Evolutionary conservation across 2,113 vertebrate species (phyloP), one percentile per base, ranked within the genome.

Genomic region (Alethe castanea): DNA sequence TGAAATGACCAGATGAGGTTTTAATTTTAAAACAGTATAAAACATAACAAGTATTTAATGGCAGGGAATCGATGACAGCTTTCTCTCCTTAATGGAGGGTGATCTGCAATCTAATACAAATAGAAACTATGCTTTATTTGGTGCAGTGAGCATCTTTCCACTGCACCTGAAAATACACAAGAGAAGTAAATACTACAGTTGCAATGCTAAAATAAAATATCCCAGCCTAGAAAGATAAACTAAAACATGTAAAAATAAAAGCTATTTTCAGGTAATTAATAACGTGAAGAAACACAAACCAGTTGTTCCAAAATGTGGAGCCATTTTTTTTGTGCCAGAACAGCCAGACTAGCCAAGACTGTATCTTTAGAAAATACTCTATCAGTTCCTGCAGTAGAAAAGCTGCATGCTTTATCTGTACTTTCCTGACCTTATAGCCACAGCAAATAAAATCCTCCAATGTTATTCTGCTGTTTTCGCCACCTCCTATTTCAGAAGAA

Each of bases 1-100:
- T 81, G 80, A 74, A 96, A 90, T 66, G 48, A 74, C 64, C 86
- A 92, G 85, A 84, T 56, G 64, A 90, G 45, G 48, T 73, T 94
- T 96, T 93, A 71, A 94, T 90, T 96, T 93, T 94, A 95, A 95
- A 94, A 83, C 48, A 25, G 69, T 74, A 64, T 67, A 94, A 96
- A 90, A 72, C 25, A 35, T 86, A 88, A 80, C 70, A 83, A 35
- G 53, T 67, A 74, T 92, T 93, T 93, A 93, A 86, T 24, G 53
- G 14, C 61, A 84, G 44, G 18, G 65, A 96, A 94, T 69, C 56
- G 56, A 76, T 88, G 85, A 36, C 18, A 50, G 61, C 19, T 77
- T 64, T 74, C 88, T 50, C 52, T 74, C 44, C 56, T 67, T 60
- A 81, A 60, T 29, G 52, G 47, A 92, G 4, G 26, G 22, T 12